A percentile compares a stretch with the other conserved stretches of the same genome.
These are phyloP conservation scores for Leptoteleia sp. DNA, from an alignment of 1,140 invertebrate species.

Conservation along the genomic window DNA sequence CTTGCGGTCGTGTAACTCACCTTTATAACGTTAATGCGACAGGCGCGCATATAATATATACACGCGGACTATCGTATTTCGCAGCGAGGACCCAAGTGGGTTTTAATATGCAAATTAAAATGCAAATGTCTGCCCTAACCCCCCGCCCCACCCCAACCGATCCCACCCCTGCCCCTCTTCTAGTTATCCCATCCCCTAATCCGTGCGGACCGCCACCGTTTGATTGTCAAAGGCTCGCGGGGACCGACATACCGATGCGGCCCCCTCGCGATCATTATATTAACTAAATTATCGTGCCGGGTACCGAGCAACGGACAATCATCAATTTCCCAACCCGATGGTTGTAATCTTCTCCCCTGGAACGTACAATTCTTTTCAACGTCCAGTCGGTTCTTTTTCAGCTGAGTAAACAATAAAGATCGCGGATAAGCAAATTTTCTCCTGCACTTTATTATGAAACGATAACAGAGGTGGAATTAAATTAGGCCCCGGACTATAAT, in stretches of 20 bases:
- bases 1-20: slow-evolving; percentile 79
- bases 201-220: slow-evolving; percentile 31
- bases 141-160: too few relatives aligned
- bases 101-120: slow-evolving; percentile 80
- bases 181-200: slow-evolving; percentile 27
- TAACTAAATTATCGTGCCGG: slow-evolving; percentile 47
- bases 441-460: slow-evolving; percentile 8
- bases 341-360: slow-evolving; percentile 31
- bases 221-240: slow-evolving; percentile 44
- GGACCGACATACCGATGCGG: slow-evolving; percentile 32
- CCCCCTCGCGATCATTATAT: slow-evolving; percentile 39
- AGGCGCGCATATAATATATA: slow-evolving; percentile 56
- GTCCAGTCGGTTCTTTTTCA: neutral
- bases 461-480: slow-evolving; percentile 19
- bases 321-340: slow-evolving; percentile 42
- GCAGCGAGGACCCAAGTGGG: slow-evolving; percentile 67
- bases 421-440: slow-evolving; percentile 17
- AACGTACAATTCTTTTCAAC: slow-evolving; percentile 23
- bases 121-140: slow-evolving; percentile 77
- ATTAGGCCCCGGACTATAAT: slow-evolving; percentile 4
- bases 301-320: slow-evolving; percentile 26
- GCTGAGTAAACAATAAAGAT: slow-evolving; percentile 37
- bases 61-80: slow-evolving; percentile 74
- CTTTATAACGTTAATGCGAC: slow-evolving; percentile 78
- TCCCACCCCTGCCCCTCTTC: too few relatives aligned